Conservation (phyloP, 1,140 invertebrate species). For the Aphaenogaster rudis region DNA sequence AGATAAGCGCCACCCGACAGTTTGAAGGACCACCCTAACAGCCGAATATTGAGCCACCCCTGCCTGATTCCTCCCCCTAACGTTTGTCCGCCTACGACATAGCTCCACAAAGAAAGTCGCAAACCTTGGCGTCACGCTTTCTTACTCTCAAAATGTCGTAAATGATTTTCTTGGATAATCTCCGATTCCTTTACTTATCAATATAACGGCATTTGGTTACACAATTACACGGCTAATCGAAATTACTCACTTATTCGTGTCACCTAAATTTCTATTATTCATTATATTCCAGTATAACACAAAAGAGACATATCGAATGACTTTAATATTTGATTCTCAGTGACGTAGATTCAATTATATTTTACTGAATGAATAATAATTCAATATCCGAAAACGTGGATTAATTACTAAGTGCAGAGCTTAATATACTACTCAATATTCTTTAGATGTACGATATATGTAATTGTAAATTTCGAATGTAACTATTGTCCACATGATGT, state of each 20-base stretch:
- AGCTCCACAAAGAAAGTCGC: slow-evolving; percentile 42
- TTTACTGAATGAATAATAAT: not conserved
- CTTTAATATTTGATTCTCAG: not conserved
- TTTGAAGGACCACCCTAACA: slow-evolving; percentile 7
- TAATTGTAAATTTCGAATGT: not conserved
- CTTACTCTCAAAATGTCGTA: slow-evolving; percentile 23
- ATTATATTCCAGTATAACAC: no score
- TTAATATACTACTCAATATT: slow-evolving; percentile 5
- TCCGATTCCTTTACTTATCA: not conserved
- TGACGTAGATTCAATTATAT: slow-evolving; percentile 5
- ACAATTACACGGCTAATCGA: not conserved
- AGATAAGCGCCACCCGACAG: slow-evolving; percentile 32
- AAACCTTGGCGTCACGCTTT: slow-evolving; percentile 34
- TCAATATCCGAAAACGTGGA: not conserved
- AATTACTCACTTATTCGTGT: not conserved
- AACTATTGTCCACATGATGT: not conserved
- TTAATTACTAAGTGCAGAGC: not conserved
- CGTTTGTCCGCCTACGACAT: slow-evolving; percentile 21
- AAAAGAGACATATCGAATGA: not conserved
- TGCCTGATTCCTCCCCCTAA: not conserved
- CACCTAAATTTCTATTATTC: slow-evolving; percentile 5
- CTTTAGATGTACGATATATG: not conserved
- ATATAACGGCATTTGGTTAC: not conserved
- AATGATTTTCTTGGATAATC: slow-evolving; percentile 22
- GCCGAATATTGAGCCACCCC: slow-evolving; percentile 52